Percentiles rank a stretch among this genome's conserved stretches.
These are phyloP conservation scores for Diceros bicornis DNA, from an alignment of 2,797 vertebrate species.

Conservation along the genomic window DNA sequence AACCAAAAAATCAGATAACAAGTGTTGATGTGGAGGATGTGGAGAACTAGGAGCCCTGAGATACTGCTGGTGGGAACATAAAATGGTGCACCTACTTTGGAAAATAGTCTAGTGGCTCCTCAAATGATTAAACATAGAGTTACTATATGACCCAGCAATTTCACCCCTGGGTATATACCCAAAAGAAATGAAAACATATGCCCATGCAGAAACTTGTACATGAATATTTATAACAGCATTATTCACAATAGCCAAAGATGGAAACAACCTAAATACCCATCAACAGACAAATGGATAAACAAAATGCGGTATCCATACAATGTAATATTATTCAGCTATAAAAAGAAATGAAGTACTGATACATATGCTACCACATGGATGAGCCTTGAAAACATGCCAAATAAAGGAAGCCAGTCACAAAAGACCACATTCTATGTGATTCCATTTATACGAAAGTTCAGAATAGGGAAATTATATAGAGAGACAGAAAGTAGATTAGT, in stretches of 20 bases:
- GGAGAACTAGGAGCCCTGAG: not conserved
- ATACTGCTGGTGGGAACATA: not conserved
- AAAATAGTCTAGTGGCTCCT: slow-evolving; percentile 11
- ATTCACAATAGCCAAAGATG: not conserved
- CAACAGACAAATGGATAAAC: not conserved
- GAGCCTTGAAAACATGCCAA: slow-evolving; percentile 34
- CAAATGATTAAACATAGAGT: not conserved
- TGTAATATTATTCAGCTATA: not conserved
- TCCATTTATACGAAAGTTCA: not conserved
- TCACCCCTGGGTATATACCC: not conserved
- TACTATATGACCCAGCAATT: not conserved
- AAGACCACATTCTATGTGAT: not conserved
- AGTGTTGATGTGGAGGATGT: not conserved
- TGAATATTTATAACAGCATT: not conserved
- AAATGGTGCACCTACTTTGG: not conserved
- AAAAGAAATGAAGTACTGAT: slow-evolving; percentile 17
- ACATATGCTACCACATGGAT: not conserved
- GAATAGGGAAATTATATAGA: not conserved
- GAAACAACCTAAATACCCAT: not conserved
- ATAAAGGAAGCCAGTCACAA: not conserved
- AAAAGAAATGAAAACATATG: not conserved
- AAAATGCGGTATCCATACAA: not conserved
- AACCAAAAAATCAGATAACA: slow-evolving; percentile 4
- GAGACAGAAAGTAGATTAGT: not conserved
- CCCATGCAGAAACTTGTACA: not conserved